Conservation (phyloP, 2,113 vertebrate species). For the Python bivittatus region DNA sequence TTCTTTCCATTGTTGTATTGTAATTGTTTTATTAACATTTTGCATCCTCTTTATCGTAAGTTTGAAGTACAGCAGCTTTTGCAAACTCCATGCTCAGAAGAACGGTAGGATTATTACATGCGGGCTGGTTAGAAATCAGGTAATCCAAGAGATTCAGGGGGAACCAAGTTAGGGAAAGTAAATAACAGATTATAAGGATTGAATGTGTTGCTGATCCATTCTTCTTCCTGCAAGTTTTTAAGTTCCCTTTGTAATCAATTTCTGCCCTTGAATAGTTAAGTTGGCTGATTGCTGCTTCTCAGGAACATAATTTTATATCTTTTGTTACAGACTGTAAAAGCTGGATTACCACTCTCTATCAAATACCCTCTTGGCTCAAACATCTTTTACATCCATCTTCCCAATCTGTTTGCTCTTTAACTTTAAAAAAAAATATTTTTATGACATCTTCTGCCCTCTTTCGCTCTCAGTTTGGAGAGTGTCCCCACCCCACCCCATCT, state of each 20-base stretch:
- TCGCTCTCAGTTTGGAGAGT: neutral
- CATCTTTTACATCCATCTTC: neutral
- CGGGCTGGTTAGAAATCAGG: neutral
- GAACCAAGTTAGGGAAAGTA: neutral
- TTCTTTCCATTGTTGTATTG: neutral
- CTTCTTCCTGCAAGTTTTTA: neutral
- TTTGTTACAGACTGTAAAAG: neutral
- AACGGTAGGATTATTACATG: neutral
- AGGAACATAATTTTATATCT: neutral
- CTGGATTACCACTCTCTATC: neutral
- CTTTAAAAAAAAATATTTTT: neutral
- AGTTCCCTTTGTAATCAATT: neutral
- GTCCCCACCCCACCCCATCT: neutral
- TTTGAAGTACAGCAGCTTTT: neutral
- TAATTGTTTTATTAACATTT: neutral
- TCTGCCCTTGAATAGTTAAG: neutral
- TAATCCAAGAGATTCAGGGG: neutral
- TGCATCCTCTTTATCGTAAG: neutral
- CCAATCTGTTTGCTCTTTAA: neutral
- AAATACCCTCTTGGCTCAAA: neutral
- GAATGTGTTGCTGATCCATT: neutral
- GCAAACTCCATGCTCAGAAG: neutral
- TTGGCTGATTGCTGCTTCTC: neutral
- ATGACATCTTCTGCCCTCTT: neutral
- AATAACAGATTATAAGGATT: neutral